Percentiles rank a stretch among this genome's conserved stretches.
Conservation (phyloP, 1,140 invertebrate species). For the Bombus affinis region DNA sequence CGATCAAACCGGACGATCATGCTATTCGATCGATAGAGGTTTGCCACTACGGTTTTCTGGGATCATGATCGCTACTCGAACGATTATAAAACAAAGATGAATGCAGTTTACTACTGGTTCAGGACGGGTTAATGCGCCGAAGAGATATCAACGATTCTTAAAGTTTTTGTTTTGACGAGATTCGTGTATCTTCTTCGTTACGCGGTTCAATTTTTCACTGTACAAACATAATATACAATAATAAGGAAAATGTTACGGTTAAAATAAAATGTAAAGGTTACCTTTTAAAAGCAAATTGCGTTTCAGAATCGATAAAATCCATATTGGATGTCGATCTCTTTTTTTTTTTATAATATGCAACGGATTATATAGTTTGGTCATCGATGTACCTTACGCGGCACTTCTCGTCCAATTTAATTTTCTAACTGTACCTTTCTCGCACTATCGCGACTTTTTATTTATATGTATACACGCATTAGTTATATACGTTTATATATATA, state of each 20-base stretch:
- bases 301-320: background rate
- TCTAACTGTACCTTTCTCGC: constrained; percentile 40
- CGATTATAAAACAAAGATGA: background rate
- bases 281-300: background rate
- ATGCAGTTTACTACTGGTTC: background rate
- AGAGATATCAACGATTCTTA: background rate
- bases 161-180: background rate
- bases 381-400: constrained; percentile 3
- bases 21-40: background rate
- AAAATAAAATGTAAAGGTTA: no score
- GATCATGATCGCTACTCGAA: background rate
- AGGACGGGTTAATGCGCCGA: constrained; percentile 11
- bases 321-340: constrained; percentile 14
- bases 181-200: background rate
- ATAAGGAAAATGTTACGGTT: background rate
- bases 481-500: constrained; percentile 45
- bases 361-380: background rate
- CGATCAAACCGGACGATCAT: background rate
- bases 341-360: background rate
- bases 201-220: background rate
- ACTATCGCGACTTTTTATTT: constrained; percentile 54
- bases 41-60: background rate
- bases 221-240: background rate
- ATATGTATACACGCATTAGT: constrained; percentile 47
- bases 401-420: constrained; percentile 45